Evolutionary conservation across 2,888 invertebrate species (phyloP).

Genomic region (Venusia cambrica): DNA sequence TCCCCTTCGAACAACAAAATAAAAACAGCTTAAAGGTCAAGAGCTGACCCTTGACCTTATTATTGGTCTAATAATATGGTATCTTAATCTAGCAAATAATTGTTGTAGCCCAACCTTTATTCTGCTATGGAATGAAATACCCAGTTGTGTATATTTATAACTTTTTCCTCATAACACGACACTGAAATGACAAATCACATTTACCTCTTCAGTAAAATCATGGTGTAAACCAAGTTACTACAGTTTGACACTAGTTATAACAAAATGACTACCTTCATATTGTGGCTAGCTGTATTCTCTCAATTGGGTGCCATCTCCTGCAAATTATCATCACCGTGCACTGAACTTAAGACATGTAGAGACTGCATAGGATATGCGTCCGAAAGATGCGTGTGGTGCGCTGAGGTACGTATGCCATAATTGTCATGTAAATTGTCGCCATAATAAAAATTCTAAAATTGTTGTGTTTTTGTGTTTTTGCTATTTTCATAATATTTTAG

Average conservation of each 20-base stretch:
- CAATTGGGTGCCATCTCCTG: conserved; percentile 22
- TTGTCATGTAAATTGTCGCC: no score
- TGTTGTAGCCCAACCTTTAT: conserved; percentile 1
- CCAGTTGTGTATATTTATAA: conserved; percentile 1
- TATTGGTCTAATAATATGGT: no score
- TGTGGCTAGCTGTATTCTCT: conserved; percentile 17
- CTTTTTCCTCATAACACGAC: conserved; percentile 11
- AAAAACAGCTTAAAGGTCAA: no score
- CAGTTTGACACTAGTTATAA: not conserved
- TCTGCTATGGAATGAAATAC: not conserved
- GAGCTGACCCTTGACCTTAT: no score
- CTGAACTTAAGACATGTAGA: conserved; percentile 43
- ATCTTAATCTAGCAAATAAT: no score
- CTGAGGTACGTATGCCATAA: no score
- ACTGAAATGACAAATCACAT: conserved; percentile 8
- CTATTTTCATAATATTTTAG: conserved; percentile 35
- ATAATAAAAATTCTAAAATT: no score
- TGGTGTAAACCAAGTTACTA: conserved; percentile 1
- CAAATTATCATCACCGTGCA: conserved; percentile 20
- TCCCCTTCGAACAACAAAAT: no score
- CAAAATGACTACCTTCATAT: conserved; percentile 20
- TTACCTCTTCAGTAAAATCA: conserved; percentile 1
- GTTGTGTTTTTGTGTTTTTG: no score
- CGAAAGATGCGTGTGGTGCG: conserved; percentile 57
- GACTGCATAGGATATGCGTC: conserved; percentile 45